Evolutionary conservation across 2,888 invertebrate genomes (phyloP), one percentile per base, ranked within the genome.

Genomic region (Brachynemurus nebulosus): DNA sequence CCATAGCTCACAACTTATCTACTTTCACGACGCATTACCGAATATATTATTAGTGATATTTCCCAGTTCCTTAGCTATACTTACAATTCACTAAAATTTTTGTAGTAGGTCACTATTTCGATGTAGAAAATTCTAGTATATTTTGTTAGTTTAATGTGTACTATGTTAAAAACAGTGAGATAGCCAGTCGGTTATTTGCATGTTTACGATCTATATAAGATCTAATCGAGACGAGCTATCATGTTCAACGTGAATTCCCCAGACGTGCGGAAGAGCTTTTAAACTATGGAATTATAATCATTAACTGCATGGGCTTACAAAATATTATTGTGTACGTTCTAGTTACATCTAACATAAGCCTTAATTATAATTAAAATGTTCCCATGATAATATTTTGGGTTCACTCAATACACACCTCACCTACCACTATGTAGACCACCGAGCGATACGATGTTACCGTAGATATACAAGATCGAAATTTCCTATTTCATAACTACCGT

Each of bases 191-290:
- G 37, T 20, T 37, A 37, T 37, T 37, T 37, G 37, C 37, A 37
- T 37, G 37, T 37, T 30, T 37, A 37, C 37, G 37, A 37, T 37
- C 37, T 37, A 19, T 37, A 37, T 37, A 37, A 37, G 37, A 18
- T 37, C 37, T 37, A 37, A 37, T 37, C 37, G 37, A 18, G 37
- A 37, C 37, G 37, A 37, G 37, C 37, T 37, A 37, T 37, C 37
- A 37, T 20, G 37, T 37, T 37, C 37, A 37, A 37, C 37, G 37
- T 17, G 20, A 20, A 37, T 37, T 37, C 20, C 37, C 37, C n/a
- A 19, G 19, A 19, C 37, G n/a, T n/a, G n/a, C n/a, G 37, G 37
- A 37, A 37, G 37, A 19, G 20, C 37, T 37, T 37, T 37, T 37
- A 37, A 19, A 18, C 37, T 20, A 37, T 37, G 20, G 20, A 37